Base-by-base conservation (phyloP, 2,888 invertebrate species). In the Sarcophaga variegata region DNA sequence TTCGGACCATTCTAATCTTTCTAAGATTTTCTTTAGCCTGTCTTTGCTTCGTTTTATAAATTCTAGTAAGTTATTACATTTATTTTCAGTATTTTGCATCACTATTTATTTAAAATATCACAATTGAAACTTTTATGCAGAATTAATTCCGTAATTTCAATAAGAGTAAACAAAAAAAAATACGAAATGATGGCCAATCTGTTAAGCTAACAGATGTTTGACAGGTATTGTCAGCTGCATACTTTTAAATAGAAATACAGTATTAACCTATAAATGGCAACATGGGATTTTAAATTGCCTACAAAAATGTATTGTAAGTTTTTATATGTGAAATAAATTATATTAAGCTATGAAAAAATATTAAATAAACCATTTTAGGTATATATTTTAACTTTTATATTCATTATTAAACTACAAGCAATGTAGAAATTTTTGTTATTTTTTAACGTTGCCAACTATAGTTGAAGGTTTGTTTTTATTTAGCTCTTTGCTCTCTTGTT, bases 1-100 rank as follows among this genome's bases (percentile, higher is more conserved):
- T 78, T 91, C 90, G 1, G 87, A 89, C 93, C 93, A 93, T 4
- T 89, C 75, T 4, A 93, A 88, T 0, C 88, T 86, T 11, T 88
- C 69, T 0, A 92, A 83, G n/a, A 92, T 80, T 11, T 70, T 47
- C 11, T 87, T 63, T 3, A 92, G 67, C 0, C 90, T 90, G 1
- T 66, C 63, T 74, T 88, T 90, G 67, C 88, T 84, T 0, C 62
- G 49, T 3, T 47, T 54, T 54, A 90, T 88, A 25, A 87, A 90
- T 37, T 86, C 64, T 25, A 86, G 67, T 8, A 90, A 14, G 12
- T 88, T 82, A 14, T 66, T 54, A 10, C 10, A 25, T 3, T 63
- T 79, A 45, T 8, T 12, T 14, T 3, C 2, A 12, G 17, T 27
- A 3, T 63, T 12, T 37, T 69, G 4, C 85, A 85, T 85, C 12